Percentiles rank a stretch among this genome's conserved stretches.
Evolutionary conservation across 2,888 invertebrate species (phyloP).

Genomic region (Philereme vetulata): DNA sequence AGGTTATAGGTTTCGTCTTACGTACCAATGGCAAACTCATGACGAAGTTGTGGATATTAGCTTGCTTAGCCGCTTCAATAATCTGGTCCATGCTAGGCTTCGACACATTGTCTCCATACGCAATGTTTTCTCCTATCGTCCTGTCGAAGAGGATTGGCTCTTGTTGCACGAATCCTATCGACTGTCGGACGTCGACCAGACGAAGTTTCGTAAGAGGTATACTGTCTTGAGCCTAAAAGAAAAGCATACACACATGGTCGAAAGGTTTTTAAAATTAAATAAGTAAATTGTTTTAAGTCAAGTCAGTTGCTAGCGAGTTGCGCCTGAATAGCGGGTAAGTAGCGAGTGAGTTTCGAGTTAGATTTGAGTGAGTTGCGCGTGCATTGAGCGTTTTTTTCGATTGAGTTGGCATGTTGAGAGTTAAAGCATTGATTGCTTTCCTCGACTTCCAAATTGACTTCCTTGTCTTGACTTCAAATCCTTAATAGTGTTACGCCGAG

Average conservation of each 20-base stretch:
- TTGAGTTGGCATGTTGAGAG: no score
- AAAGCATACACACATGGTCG: neutral
- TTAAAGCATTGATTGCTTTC: no score
- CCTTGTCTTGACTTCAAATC: no score
- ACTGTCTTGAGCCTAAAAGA: slow-evolving; percentile 74
- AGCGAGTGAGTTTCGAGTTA: no score
- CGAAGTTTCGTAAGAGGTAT: slow-evolving; percentile 76
- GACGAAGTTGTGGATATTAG: slow-evolving; percentile 95
- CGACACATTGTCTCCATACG: slow-evolving; percentile 93
- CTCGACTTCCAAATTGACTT: no score
- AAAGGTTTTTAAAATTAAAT: no score
- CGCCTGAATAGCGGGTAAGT: no score
- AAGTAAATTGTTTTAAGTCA: no score
- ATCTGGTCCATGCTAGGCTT: slow-evolving; percentile 88
- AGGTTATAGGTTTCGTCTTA: slow-evolving; percentile 18
- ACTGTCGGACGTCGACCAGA: slow-evolving; percentile 87
- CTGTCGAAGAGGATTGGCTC: slow-evolving; percentile 96
- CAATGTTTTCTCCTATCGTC: slow-evolving; percentile 95
- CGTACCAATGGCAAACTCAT: slow-evolving; percentile 88
- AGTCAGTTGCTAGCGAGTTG: no score
- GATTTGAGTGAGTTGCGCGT: no score
- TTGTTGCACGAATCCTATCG: slow-evolving; percentile 95
- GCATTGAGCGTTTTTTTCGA: no score
- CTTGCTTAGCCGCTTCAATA: slow-evolving; percentile 90
- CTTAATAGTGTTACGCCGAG: no score